These are phyloP conservation scores for Ornithoptera priamus DNA, from an alignment of 2,888 invertebrate species.

Conservation along the genomic window DNA sequence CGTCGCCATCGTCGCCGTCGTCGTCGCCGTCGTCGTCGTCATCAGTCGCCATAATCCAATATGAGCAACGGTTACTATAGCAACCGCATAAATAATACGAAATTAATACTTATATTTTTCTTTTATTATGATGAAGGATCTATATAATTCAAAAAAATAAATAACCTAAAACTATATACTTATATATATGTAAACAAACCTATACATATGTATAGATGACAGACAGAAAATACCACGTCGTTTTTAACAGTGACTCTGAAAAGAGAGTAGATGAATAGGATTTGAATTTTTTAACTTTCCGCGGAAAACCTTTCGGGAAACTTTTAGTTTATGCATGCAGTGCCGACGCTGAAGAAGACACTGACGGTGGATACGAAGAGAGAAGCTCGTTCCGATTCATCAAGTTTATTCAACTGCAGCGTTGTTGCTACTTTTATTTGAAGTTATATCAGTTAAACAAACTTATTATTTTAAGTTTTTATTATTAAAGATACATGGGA, in stretches of 20 bases:
- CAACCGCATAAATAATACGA: too few species aligned
- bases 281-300: slow-evolving; percentile 14
- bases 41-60: too few species aligned
- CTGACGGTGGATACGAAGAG: background rate
- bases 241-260: slow-evolving; percentile 3
- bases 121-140: too few species aligned
- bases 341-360: background rate
- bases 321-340: slow-evolving; percentile 6
- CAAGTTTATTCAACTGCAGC: background rate
- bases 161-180: too few species aligned
- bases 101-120: too few species aligned
- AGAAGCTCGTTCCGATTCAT: background rate
- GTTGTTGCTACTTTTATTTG: background rate
- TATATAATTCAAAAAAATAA: too few species aligned
- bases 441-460: background rate
- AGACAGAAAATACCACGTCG: background rate
- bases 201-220: too few species aligned
- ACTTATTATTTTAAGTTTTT: background rate
- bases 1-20: too few species aligned
- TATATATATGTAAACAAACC: too few species aligned
- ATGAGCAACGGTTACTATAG: too few species aligned
- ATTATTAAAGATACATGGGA: background rate
- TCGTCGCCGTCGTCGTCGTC: too few species aligned
- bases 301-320: slow-evolving; percentile 12
- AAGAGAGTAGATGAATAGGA: slow-evolving; percentile 6